phyloP scores from a whole-genome alignment of 2,888 invertebrate species.

The Epirrhoe alternata region DNA sequence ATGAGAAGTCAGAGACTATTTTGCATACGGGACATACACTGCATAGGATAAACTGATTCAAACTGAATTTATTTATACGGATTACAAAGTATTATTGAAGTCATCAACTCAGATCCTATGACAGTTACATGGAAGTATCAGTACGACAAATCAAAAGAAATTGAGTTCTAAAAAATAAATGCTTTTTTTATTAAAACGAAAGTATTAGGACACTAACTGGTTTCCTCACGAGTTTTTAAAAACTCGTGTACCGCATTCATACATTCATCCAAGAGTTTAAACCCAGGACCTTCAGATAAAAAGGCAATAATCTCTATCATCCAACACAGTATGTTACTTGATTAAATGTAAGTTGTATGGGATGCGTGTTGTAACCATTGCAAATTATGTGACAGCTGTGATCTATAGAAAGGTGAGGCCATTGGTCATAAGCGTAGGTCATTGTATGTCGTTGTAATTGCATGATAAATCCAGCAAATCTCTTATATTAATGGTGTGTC shows the following conservation, averaged over 20 bases:
- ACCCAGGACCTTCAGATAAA: too few relatives aligned
- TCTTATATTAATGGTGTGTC: constrained; percentile 32
- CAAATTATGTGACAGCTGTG: constrained; percentile 35
- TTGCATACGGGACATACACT: neutral
- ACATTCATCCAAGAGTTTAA: too few relatives aligned
- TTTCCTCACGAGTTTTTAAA: too few relatives aligned
- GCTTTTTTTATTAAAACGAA: too few relatives aligned
- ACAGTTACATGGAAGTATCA: too few relatives aligned
- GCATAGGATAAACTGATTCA: neutral
- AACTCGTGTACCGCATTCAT: too few relatives aligned
- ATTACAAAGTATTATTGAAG: too few relatives aligned
- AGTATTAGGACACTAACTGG: too few relatives aligned
- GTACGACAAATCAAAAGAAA: too few relatives aligned
- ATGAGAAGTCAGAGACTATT: neutral
- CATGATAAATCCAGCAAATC: constrained; percentile 34
- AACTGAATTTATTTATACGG: too few relatives aligned
- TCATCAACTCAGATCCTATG: too few relatives aligned
- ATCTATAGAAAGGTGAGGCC: constrained; percentile 39
- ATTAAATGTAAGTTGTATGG: constrained; percentile 31
- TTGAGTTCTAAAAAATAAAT: too few relatives aligned
- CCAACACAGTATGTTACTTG: constrained; percentile 20
- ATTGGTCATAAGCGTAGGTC: constrained; percentile 40
- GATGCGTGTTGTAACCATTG: constrained; percentile 33
- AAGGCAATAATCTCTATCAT: neutral
- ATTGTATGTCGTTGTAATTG: constrained; percentile 39